Evolutionary conservation across 1,140 invertebrate genomes (phyloP).

Genomic region (Eumeta japonica): DNA sequence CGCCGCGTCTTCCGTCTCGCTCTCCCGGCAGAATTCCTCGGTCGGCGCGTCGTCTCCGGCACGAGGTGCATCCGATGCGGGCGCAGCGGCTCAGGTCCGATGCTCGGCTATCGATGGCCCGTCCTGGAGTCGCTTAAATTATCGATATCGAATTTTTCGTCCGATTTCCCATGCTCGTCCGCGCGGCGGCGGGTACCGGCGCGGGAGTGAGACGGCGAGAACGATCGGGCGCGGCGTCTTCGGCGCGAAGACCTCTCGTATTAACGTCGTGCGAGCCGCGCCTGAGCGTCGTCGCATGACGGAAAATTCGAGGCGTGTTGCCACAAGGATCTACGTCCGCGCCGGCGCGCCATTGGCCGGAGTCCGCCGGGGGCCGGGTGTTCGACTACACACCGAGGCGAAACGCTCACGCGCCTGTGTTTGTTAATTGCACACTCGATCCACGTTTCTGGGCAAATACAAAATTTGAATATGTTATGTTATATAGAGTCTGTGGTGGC

Average conservation of each 20-base stretch:
- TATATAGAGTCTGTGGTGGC: too few species aligned
- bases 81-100: too few species aligned
- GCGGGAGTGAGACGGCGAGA: constrained; percentile 36
- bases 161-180: too few species aligned
- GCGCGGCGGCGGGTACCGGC: too few species aligned
- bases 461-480: too few species aligned
- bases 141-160: too few species aligned
- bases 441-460: constrained; percentile 39
- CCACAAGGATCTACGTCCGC: constrained; percentile 48
- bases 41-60: constrained; percentile 8
- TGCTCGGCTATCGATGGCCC: too few species aligned
- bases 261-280: constrained; percentile 56
- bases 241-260: constrained; percentile 38
- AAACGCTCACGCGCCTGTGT: constrained; percentile 31
- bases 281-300: constrained; percentile 52
- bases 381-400: constrained; percentile 41
- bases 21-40: constrained; percentile 22
- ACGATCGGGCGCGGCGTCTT: constrained; percentile 40
- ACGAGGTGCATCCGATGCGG: too few species aligned
- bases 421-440: constrained; percentile 52
- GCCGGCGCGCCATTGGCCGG: constrained; percentile 36
- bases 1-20: constrained; percentile 39
- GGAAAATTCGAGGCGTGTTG: constrained; percentile 51
- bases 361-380: constrained; percentile 46
- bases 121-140: too few species aligned